Evolutionary conservation across 2,888 invertebrate genomes (phyloP).

Genomic region (Machimus rusticus): DNA sequence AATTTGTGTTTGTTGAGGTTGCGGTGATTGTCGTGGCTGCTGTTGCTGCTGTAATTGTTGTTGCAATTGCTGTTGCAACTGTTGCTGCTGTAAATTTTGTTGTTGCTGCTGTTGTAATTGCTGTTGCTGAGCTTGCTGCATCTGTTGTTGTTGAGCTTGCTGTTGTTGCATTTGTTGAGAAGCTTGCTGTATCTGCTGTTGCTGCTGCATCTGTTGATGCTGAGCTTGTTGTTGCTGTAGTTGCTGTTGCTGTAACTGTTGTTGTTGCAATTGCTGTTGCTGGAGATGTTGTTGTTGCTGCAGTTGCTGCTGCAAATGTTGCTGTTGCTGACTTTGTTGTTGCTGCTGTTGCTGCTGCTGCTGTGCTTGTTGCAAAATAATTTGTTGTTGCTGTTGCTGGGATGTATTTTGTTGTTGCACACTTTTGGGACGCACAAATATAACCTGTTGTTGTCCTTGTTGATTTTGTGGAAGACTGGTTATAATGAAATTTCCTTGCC

Average conservation of each 20-base stretch:
- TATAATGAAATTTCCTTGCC: conserved; percentile 46
- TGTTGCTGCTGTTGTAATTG: conserved; percentile 52
- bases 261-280: conserved; percentile 43
- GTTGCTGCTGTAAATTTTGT: conserved; percentile 52
- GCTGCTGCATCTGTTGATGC: conserved; percentile 51
- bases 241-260: conserved; percentile 46
- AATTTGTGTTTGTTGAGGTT: conserved; percentile 56
- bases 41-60: conserved; percentile 60
- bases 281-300: conserved; percentile 51
- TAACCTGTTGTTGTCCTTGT: conserved; percentile 50
- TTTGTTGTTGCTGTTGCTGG: conserved; percentile 50
- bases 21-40: conserved; percentile 69
- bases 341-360: conserved; percentile 44
- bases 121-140: conserved; percentile 53
- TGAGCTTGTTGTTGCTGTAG: conserved; percentile 51
- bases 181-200: conserved; percentile 52
- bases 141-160: conserved; percentile 25
- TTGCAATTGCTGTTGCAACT: conserved; percentile 48
- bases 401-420: conserved; percentile 36
- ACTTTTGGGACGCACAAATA: conserved; percentile 45
- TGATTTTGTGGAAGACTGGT: conserved; percentile 42
- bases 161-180: conserved; percentile 44
- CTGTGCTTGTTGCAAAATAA: conserved; percentile 46
- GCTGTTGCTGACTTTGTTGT: conserved; percentile 54
- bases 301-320: conserved; percentile 50